Evolutionary conservation across 2,797 vertebrate genomes (phyloP), one percentile per base, ranked within the genome.

Genomic region (Enteromius argenteus): DNA sequence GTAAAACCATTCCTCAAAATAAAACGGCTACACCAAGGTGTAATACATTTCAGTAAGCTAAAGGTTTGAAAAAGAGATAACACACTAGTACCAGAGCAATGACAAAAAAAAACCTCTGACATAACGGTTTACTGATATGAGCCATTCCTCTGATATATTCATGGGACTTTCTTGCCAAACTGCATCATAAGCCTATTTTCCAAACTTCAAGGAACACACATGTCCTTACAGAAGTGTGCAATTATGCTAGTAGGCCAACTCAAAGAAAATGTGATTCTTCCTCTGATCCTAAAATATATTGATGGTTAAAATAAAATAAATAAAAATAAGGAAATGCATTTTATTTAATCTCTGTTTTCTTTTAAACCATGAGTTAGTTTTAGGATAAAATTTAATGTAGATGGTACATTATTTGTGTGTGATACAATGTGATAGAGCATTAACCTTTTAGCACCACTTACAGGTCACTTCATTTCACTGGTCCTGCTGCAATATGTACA

Each of bases 111-210:
- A 27, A 9, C 2, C 13, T 46, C 56, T 77, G 56, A 77, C 37
- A 77, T 62, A 53, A 77, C 15, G 13, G 23, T 62, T 77, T 30
- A 64, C 14, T 60, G n/a, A 77, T 75, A 37, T 27, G 39, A 79
- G 42, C 39, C 39, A 66, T n/a, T 49, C 23, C 39, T 30, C 39
- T 79, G 1, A 66, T 39, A 21, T 37, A n/a, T 23, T 51, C 62
- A 53, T 17, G 19, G 21, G 19, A 13, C 35, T 53, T 79, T 67
- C 30, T 37, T 67, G 62, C 30, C 21, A 68, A 80, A 80, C 5
- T 39, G 21, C 78, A 53, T 37, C 64, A 68, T 13, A 39, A 13
- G 32, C 64, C 14, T 27, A 39, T 53, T 80, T 80, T 79, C 11
- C n/a, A 42, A 71, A 71, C 13, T 49, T 27, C 3, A 15, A 19